phyloP scores from a whole-genome alignment of 2,113 vertebrate species.

The Gyps fulvus region DNA sequence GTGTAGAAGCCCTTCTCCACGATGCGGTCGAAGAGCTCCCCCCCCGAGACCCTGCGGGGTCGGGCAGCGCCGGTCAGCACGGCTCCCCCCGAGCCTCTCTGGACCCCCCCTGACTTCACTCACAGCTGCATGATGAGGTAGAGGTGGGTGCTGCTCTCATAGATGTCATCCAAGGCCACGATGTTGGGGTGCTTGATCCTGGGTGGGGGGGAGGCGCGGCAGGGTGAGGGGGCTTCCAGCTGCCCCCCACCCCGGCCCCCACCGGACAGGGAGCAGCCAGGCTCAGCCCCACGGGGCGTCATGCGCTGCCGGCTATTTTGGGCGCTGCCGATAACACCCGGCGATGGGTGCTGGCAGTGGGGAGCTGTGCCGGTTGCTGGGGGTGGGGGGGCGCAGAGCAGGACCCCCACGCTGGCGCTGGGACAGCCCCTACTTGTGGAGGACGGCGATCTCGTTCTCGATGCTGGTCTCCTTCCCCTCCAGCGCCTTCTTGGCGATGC shows the following conservation, averaged over 20 bases:
- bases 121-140: conserved; percentile 99
- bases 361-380: fast-evolving
- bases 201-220: fast-evolving
- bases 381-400: fast-evolving
- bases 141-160: conserved; percentile 92
- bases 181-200: conserved; percentile 98
- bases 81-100: fast-evolving
- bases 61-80: fast-evolving
- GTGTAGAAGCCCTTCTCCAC: conserved; percentile 99
- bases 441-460: conserved; percentile 95
- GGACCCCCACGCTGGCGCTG: not conserved
- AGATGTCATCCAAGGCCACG: conserved; percentile 96
- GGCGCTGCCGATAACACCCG: not conserved
- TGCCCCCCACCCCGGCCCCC: not conserved
- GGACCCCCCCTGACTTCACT: conserved; percentile 43
- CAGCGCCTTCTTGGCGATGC: conserved; percentile 94
- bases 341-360: not conserved
- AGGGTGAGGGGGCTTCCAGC: not conserved
- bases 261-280: not conserved
- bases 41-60: conserved; percentile 85
- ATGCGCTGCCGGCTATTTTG: not conserved
- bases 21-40: conserved; percentile 96
- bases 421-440: conserved; percentile 86
- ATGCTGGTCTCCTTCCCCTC: conserved; percentile 96
- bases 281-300: fast-evolving